These are phyloP conservation scores for Prosapia bicincta DNA, from an alignment of 2,888 invertebrate species.

Conservation along the genomic window DNA sequence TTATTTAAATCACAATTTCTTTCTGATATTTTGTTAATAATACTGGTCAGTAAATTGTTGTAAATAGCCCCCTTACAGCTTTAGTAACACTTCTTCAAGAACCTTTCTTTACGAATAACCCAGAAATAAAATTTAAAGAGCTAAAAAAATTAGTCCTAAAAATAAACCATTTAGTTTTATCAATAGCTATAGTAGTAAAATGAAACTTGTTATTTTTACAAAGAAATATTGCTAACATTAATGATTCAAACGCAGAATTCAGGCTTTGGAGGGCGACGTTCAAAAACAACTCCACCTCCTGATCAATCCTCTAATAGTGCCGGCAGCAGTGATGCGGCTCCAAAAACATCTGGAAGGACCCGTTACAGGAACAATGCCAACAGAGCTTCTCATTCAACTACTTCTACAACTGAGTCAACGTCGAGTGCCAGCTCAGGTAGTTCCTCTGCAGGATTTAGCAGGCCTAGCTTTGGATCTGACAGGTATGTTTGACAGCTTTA, in stretches of 20 bases:
- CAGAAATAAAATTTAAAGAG: no score
- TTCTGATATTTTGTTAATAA: no score
- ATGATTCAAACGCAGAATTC: conserved; percentile 9
- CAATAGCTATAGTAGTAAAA: no score
- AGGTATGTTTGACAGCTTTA: background rate
- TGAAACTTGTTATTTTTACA: no score
- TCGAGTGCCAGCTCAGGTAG: conserved; percentile 33
- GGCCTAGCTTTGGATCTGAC: conserved; percentile 18
- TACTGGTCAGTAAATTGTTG: no score
- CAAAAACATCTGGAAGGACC: conserved; percentile 2
- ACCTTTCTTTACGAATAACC: no score
- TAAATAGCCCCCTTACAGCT: no score
- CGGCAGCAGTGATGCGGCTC: conserved; percentile 11
- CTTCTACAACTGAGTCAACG: conserved; percentile 41
- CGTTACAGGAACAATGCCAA: conserved; percentile 17
- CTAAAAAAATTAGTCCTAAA: no score
- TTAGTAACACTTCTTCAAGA: no score
- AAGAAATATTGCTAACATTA: no score
- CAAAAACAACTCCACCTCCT: conserved; percentile 43
- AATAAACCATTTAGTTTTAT: no score
- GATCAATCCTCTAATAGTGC: conserved; percentile 21
- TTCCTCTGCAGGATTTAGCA: conserved; percentile 6
- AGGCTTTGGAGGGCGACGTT: conserved; percentile 34
- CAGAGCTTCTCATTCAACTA: conserved; percentile 51
- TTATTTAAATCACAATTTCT: no score